Conservation (phyloP, 2,113 vertebrate species). For the Spea bombifrons region DNA sequence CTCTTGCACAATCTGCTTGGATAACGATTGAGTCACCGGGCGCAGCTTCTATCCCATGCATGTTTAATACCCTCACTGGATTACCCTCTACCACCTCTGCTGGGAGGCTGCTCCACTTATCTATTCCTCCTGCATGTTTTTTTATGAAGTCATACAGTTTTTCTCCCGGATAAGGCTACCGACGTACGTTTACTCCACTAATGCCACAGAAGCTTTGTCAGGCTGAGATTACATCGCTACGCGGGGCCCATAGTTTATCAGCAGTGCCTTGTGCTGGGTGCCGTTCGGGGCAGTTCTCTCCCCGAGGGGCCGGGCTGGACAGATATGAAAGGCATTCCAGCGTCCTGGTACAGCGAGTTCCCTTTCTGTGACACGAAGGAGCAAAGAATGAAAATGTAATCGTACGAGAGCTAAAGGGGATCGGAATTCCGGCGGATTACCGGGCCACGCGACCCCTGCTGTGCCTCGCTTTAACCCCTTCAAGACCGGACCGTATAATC, state of each 20-base stretch:
- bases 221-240: neutral
- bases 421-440: neutral
- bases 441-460: neutral
- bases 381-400: neutral
- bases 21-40: neutral
- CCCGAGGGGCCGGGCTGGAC: neutral
- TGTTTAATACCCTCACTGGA: too few relatives aligned
- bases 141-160: too few relatives aligned
- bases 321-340: slow-evolving; percentile 24
- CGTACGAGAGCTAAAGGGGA: neutral
- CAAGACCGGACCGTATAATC: neutral
- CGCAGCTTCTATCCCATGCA: too few relatives aligned
- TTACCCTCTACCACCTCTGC: too few relatives aligned
- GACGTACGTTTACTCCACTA: neutral
- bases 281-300: neutral
- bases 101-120: too few relatives aligned
- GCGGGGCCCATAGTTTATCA: neutral
- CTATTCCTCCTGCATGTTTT: too few relatives aligned
- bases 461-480: neutral
- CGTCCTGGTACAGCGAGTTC: slow-evolving; percentile 6
- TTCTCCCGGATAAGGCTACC: too few relatives aligned
- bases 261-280: neutral
- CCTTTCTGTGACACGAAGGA: neutral
- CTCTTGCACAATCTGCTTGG: neutral
- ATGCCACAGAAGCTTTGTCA: neutral